phyloP scores from a whole-genome alignment of 2,888 invertebrate species.

The Gymnoscelis rufifasciata region DNA sequence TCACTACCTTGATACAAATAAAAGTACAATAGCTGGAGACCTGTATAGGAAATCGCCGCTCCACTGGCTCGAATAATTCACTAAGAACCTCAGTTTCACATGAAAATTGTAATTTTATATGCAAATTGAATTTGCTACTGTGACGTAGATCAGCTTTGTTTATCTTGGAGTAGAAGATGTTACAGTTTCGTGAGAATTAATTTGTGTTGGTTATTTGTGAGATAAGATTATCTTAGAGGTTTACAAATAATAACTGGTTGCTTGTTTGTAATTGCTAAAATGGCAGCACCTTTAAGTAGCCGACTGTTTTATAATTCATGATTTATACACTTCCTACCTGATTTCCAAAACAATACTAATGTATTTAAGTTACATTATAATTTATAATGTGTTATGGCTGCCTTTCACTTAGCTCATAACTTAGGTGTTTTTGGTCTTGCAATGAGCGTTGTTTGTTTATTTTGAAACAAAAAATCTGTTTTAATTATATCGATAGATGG shows the following conservation, averaged over 20 bases:
- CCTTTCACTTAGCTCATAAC: too few species aligned
- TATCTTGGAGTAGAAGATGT: constrained; percentile 28
- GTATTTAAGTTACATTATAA: too few species aligned
- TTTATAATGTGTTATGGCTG: too few species aligned
- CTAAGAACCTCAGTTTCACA: constrained; percentile 66
- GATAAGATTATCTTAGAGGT: constrained; percentile 14
- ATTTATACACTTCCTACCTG: too few species aligned
- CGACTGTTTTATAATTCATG: not conserved
- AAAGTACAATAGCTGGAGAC: constrained; percentile 63
- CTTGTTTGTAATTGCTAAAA: constrained; percentile 12
- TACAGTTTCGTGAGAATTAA: constrained; percentile 21
- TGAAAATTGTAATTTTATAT: constrained; percentile 73
- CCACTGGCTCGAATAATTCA: constrained; percentile 73
- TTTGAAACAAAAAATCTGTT: too few species aligned
- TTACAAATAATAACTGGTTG: constrained; percentile 17
- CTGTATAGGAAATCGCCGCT: constrained; percentile 74
- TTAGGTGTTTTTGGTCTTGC: too few species aligned
- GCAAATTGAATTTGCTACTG: constrained; percentile 62
- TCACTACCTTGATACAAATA: constrained; percentile 67
- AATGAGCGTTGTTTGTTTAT: too few species aligned
- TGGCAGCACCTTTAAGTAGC: constrained; percentile 3
- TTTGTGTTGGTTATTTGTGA: constrained; percentile 13
- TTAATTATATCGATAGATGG: too few species aligned
- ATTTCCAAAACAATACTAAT: too few species aligned
- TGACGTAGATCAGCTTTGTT: constrained; percentile 46